phyloP scores from a whole-genome alignment of 2,888 invertebrate genomes.

The Altica lythri region DNA sequence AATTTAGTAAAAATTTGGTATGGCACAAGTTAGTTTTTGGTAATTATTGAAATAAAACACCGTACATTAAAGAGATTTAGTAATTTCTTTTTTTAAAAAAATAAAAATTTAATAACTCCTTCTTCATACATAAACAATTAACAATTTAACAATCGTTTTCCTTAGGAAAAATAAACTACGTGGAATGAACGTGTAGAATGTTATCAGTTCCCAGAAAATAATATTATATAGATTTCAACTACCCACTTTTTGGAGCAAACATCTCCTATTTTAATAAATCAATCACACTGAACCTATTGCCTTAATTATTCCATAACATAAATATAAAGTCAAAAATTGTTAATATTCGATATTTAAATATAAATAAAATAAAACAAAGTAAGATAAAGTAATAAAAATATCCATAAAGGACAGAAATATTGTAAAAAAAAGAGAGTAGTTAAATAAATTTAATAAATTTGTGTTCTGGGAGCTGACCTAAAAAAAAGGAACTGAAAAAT shows the following conservation, averaged over 20 bases:
- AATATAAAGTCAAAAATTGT: too few relatives aligned
- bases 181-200: conserved; percentile 17
- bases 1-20: too few relatives aligned
- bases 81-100: conserved; percentile 32
- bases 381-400: too few relatives aligned
- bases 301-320: too few relatives aligned
- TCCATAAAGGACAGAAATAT: too few relatives aligned
- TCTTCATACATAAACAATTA: conserved; percentile 27
- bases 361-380: neutral
- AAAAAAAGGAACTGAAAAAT: neutral
- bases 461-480: neutral
- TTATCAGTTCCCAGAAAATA: neutral
- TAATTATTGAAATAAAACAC: conserved; percentile 35
- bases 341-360: too few relatives aligned
- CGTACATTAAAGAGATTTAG: conserved; percentile 21
- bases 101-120: conserved; percentile 32
- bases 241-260: too few relatives aligned
- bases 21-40: too few relatives aligned
- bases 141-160: conserved; percentile 30
- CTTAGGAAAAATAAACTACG: conserved; percentile 20
- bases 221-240: neutral
- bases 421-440: neutral
- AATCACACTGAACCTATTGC: too few relatives aligned
- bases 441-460: neutral
- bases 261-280: too few relatives aligned